Evolutionary conservation across 2,888 invertebrate species (phyloP).

Genomic region (Calliphora vomitoria): DNA sequence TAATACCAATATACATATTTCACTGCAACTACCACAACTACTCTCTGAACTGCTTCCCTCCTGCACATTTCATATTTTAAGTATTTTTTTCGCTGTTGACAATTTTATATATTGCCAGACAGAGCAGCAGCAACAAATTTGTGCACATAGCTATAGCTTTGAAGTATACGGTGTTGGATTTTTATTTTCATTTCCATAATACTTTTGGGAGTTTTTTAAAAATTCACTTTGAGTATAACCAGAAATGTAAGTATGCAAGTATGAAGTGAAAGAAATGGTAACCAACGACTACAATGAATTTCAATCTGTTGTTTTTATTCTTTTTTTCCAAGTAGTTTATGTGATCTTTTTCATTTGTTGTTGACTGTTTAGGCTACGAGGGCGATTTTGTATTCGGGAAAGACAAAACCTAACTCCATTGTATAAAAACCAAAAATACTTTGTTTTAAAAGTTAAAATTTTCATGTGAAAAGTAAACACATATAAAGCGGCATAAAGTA

Average conservation of each 20-base stretch:
- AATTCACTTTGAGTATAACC: conserved; percentile 5
- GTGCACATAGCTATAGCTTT: neutral
- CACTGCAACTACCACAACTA: neutral
- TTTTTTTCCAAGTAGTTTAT: neutral
- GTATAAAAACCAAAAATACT: no score
- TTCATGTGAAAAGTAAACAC: no score
- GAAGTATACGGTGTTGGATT: neutral
- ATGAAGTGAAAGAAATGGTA: neutral
- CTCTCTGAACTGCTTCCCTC: neutral
- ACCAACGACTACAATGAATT: conserved; percentile 21
- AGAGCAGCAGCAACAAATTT: conserved; percentile 1
- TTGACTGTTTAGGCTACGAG: neutral
- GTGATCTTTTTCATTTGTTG: neutral
- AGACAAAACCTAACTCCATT: no score
- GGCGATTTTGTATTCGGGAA: neutral
- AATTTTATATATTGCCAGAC: conserved; percentile 45
- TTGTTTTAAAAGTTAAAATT: no score
- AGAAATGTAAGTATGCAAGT: neutral
- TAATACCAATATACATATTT: neutral
- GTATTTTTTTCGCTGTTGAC: conserved; percentile 35
- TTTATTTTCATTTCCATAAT: neutral
- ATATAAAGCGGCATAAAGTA: no score
- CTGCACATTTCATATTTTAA: conserved; percentile 2
- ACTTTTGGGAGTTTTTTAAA: neutral
- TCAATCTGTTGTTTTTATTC: conserved; percentile 5